Evolutionary conservation across 2,797 vertebrate genomes (phyloP).

Genomic region (Oryzias dopingdopingensis): DNA sequence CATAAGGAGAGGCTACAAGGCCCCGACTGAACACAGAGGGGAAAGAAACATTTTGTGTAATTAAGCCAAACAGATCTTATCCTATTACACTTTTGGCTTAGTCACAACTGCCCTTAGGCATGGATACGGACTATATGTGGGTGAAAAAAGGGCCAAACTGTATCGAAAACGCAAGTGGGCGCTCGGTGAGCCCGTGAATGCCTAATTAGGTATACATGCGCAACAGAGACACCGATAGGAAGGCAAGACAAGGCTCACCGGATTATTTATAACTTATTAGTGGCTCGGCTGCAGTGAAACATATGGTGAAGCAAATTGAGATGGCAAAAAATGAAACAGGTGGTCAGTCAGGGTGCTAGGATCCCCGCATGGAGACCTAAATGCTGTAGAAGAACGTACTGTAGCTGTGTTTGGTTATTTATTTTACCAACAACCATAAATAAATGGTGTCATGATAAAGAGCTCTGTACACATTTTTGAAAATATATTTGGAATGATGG

Average conservation of each 20-base stretch:
- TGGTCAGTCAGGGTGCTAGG: slow-evolving; percentile 64
- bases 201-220: slow-evolving; percentile 60
- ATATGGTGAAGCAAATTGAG: slow-evolving; percentile 83
- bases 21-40: too few relatives aligned
- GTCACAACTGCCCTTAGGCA: too few relatives aligned
- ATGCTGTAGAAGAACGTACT: neutral
- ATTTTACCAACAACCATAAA: neutral
- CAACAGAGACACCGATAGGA: slow-evolving; percentile 20
- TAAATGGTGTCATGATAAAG: too few relatives aligned
- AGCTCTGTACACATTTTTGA: too few relatives aligned
- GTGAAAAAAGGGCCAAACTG: too few relatives aligned
- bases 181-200: slow-evolving; percentile 2
- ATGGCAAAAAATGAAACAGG: slow-evolving; percentile 77
- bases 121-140: too few relatives aligned
- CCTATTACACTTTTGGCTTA: too few relatives aligned
- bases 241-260: slow-evolving; percentile 54
- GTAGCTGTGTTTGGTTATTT: neutral
- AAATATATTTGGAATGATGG: too few relatives aligned
- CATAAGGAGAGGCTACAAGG: too few relatives aligned
- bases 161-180: too few relatives aligned
- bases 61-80: too few relatives aligned
- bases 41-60: too few relatives aligned
- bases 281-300: slow-evolving; percentile 66
- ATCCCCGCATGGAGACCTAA: neutral
- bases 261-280: slow-evolving; percentile 76